Percentiles rank a stretch among this genome's conserved stretches.
phyloP scores from a whole-genome alignment of 2,888 invertebrate genomes.

The Notocelia uddmanniana region DNA sequence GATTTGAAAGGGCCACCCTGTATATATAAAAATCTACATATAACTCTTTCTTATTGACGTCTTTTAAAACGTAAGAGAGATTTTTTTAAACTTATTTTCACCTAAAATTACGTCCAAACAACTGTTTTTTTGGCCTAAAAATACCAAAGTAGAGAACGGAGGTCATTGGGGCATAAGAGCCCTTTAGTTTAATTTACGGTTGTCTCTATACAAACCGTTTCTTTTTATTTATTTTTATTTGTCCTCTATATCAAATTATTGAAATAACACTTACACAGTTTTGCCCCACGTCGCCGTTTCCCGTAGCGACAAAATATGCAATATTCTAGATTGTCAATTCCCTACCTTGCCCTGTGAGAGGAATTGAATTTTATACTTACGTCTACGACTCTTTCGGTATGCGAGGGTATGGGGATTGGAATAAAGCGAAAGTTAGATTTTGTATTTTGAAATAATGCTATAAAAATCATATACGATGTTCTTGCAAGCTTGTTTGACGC shows the following conservation, averaged over 20 bases:
- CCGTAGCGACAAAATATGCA: constrained; percentile 47
- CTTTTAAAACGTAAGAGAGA: too few species aligned
- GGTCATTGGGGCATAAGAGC: too few species aligned
- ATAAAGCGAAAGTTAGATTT: constrained; percentile 7
- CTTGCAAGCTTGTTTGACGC: neutral
- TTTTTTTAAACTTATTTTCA: too few species aligned
- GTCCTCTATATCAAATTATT: neutral
- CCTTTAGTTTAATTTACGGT: too few species aligned
- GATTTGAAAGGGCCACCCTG: too few species aligned
- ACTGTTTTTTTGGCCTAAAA: too few species aligned
- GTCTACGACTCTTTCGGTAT: constrained; percentile 32
- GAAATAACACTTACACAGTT: neutral
- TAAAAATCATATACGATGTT: neutral
- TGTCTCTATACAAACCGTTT: too few species aligned
- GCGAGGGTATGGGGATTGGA: constrained; percentile 36
- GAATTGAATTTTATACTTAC: constrained; percentile 43
- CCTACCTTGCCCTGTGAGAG: constrained; percentile 42
- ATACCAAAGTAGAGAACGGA: too few species aligned
- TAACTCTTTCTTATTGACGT: too few species aligned
- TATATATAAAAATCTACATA: too few species aligned
- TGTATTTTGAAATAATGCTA: neutral
- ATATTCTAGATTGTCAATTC: constrained; percentile 49
- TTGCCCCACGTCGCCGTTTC: neutral
- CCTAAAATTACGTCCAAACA: too few species aligned
- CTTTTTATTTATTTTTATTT: too few species aligned